phyloP scores from a whole-genome alignment of 2,888 invertebrate genomes.

The Cataglyphis altisquamis region DNA sequence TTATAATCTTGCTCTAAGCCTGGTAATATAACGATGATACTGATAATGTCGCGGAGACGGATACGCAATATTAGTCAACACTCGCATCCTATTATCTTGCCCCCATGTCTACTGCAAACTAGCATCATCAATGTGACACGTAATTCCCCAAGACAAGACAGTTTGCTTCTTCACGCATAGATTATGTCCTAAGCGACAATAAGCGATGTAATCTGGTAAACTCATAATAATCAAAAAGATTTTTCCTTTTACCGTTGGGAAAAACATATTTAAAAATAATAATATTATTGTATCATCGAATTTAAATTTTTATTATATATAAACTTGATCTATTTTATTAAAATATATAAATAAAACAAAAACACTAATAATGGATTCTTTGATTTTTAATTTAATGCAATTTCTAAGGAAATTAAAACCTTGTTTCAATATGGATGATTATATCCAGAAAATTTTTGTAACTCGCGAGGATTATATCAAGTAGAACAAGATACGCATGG shows the following conservation, averaged over 20 bases:
- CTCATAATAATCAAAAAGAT: not conserved
- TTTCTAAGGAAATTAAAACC: not conserved
- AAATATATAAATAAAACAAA: not conserved
- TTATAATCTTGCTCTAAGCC: constrained; percentile 20
- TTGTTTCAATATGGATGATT: not conserved
- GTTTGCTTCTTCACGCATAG: constrained; percentile 58
- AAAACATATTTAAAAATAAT: not conserved
- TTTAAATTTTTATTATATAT: not conserved
- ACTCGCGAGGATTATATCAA: not conserved
- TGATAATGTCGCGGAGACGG: constrained; percentile 72
- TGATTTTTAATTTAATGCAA: not conserved
- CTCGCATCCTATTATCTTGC: constrained; percentile 72
- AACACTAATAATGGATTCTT: not conserved
- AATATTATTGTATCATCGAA: not conserved
- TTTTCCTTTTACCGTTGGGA: not conserved
- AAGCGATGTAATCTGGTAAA: constrained; percentile 41
- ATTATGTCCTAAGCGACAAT: constrained; percentile 44
- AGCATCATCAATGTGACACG: constrained; percentile 65
- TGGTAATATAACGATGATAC: constrained; percentile 51
- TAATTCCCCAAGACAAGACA: constrained; percentile 53
- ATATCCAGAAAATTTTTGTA: not conserved
- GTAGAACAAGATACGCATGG: not conserved
- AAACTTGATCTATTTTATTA: not conserved
- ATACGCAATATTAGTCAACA: constrained; percentile 67
- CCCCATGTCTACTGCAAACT: constrained; percentile 61